Base-by-base conservation (phyloP, 2,797 vertebrate genomes). In the Diceros bicornis region DNA sequence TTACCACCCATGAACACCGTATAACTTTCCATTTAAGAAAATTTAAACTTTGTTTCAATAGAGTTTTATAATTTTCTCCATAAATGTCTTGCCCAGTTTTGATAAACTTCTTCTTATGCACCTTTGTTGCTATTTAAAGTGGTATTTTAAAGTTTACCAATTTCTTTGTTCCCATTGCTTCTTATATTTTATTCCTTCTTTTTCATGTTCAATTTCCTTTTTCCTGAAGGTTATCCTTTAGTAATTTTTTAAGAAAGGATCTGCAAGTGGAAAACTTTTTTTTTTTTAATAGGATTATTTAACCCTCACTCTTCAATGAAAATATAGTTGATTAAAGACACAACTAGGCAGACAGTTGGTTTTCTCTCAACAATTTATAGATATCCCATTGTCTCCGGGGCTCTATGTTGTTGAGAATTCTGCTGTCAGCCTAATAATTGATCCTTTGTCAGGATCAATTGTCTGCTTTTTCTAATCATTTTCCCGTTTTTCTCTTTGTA, bases 1-100 rank as follows among this genome's bases (percentile, higher is more conserved):
- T 64, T 50, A 50, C 3, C 18, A 34, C 6, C 47, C 12, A 81
- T 79, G 32, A 69, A 90, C 77, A 93, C 44, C 72, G 21, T 83
- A 47, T 37, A 74, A 55, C 29, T 79, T 93, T 66, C 14, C 66
- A 91, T 69, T 34, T 59, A 95, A 93, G 62, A 78, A 81, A 55
- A 84, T 29, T 62, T 74, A 72, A 85, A 32, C 41, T 83, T 90
- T 41, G 11, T 86, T 96, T 94, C 64, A 85, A 14, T 79, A 62
- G 4, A 34, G 11, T 84, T 84, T 81, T 71, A 50, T 77, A 71
- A 61, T 79, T 79, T 83, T 64, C 29, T 52, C 20, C 7, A 69
- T 41, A 72, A 89, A 57, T 9, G 6, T 62, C 47, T 84, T 72
- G 7, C 3, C 34, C 52, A 64, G 61, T 89, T 90, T 94, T 75